Conservation (phyloP, 92 coral and sea anemone genomes). For the Heliopora coerulea region DNA sequence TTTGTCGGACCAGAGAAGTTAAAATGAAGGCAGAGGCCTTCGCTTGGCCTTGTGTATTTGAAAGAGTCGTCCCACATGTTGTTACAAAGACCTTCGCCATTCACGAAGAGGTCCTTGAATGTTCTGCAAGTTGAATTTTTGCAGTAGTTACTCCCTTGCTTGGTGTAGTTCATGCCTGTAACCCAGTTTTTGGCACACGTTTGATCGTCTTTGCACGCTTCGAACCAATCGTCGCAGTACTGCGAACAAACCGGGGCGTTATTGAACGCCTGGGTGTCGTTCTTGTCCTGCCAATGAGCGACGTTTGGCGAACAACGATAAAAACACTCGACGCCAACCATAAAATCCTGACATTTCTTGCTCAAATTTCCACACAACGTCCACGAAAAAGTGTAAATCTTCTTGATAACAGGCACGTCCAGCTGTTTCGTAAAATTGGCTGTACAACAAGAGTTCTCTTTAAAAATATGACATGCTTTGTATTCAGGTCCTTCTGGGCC, state of each 20-base stretch:
- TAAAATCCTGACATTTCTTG: conserved; percentile 48
- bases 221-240: conserved; percentile 63
- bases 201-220: conserved; percentile 57
- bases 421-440: conserved; percentile 61
- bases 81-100: conserved; percentile 54
- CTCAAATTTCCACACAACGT: conserved; percentile 52
- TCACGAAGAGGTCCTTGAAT: conserved; percentile 34
- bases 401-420: conserved; percentile 35
- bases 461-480: conserved; percentile 49
- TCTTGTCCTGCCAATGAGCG: conserved; percentile 47
- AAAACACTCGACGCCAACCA: conserved; percentile 59
- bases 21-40: conserved; percentile 52
- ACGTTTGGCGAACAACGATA: conserved; percentile 62
- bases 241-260: conserved; percentile 53
- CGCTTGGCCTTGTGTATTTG: conserved; percentile 41
- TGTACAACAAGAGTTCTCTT: conserved; percentile 58
- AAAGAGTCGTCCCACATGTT: conserved; percentile 56
- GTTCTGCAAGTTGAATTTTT: conserved; percentile 34
- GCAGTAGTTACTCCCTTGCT: conserved; percentile 42
- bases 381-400: conserved; percentile 54
- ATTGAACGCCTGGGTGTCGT: conserved; percentile 11
- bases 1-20: conserved; percentile 25
- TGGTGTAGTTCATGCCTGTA: conserved; percentile 37
- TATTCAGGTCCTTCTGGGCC: conserved; percentile 33
- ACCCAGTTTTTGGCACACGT: conserved; percentile 60